These are phyloP conservation scores for Symphodus melops DNA, from an alignment of 2,113 vertebrate species.

Conservation along the genomic window DNA sequence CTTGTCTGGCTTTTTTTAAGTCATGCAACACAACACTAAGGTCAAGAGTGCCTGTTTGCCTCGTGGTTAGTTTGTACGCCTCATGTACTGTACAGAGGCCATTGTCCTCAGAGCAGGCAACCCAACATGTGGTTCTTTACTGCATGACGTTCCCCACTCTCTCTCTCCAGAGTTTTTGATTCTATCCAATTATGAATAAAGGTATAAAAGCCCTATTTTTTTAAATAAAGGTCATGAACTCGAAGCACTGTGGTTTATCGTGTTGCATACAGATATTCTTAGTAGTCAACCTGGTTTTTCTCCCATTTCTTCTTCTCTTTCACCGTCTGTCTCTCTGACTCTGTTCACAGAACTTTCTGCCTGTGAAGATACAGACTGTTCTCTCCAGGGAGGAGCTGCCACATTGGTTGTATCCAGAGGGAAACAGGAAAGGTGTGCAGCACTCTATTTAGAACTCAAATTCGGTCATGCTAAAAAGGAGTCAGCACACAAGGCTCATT, in stretches of 20 bases:
- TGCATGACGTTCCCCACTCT: no score
- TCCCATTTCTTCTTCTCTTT: slow-evolving; percentile 1
- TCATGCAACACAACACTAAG: not conserved
- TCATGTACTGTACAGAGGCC: no score
- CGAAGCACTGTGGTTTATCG: not conserved
- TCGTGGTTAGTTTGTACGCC: no score
- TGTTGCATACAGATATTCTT: slow-evolving; percentile 39
- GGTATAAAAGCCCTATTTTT: no score
- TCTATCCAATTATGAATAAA: no score
- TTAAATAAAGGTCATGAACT: slow-evolving; percentile 10
- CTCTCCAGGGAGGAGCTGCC: slow-evolving; percentile 64
- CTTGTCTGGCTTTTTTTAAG: slow-evolving; percentile 6
- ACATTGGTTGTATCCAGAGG: slow-evolving; percentile 29
- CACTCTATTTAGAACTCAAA: slow-evolving; percentile 56
- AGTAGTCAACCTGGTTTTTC: slow-evolving; percentile 38
- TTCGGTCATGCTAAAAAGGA: slow-evolving; percentile 26
- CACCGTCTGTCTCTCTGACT: slow-evolving; percentile 3
- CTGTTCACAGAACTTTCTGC: slow-evolving; percentile 33
- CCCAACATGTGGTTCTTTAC: no score
- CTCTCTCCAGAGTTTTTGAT: no score
- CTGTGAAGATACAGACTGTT: slow-evolving; percentile 24
- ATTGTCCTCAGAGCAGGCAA: no score
- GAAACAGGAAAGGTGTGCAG: slow-evolving; percentile 31
- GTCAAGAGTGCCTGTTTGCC: no score
- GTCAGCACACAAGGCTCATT: slow-evolving; percentile 16